Conservation (phyloP, 2,888 invertebrate species). For the Acronicta leporina region DNA sequence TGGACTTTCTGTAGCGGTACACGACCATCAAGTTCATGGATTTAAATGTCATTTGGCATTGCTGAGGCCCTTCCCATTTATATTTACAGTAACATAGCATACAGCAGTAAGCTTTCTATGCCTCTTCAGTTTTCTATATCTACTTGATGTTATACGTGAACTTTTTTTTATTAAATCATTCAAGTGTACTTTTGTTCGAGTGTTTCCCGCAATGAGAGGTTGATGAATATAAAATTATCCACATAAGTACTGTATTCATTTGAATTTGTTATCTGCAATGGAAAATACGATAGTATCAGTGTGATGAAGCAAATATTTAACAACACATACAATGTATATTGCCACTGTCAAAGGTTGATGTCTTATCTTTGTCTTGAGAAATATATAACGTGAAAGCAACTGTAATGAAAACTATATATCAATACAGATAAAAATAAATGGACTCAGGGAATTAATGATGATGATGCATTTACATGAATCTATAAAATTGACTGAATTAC, state of each 20-base stretch:
- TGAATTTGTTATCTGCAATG: constrained; percentile 49
- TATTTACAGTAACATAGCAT: constrained; percentile 38
- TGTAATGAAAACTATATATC: no score
- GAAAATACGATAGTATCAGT: constrained; percentile 51
- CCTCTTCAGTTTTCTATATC: constrained; percentile 23
- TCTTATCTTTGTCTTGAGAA: constrained; percentile 42
- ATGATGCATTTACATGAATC: neutral
- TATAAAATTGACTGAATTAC: constrained; percentile 18
- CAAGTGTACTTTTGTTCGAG: constrained; percentile 30
- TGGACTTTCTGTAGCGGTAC: constrained; percentile 56
- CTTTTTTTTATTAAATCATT: constrained; percentile 25
- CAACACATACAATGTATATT: constrained; percentile 50
- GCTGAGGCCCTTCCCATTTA: constrained; percentile 42
- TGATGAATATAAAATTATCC: constrained; percentile 51
- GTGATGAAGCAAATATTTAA: constrained; percentile 49
- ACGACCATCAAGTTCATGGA: constrained; percentile 53
- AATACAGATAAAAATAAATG: constrained; percentile 10
- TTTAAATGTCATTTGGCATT: constrained; percentile 56
- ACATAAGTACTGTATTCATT: constrained; percentile 43
- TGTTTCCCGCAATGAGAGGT: constrained; percentile 42
- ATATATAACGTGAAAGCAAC: constrained; percentile 13
- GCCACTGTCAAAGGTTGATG: constrained; percentile 53
- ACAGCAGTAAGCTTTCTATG: constrained; percentile 15
- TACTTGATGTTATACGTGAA: constrained; percentile 8
- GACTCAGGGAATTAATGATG: neutral